Evolutionary conservation across 2,113 vertebrate genomes (phyloP), one percentile per base, ranked within the genome.

Genomic region (Hoplias malabaricus): DNA sequence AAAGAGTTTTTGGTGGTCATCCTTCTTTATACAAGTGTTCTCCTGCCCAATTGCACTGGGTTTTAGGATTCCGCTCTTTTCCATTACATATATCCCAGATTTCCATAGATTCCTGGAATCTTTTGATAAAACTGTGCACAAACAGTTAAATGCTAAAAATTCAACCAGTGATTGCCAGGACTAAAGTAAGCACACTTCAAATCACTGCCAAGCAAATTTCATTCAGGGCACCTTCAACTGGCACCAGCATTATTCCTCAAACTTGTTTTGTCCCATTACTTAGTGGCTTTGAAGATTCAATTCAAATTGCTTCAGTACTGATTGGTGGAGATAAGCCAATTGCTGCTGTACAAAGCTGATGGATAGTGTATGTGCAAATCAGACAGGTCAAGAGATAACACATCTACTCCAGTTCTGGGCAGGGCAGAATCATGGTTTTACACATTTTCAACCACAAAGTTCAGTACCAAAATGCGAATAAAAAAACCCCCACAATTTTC

Each of bases 181-280:
- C 31, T 21, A 69, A 59, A 80, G 36, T 27, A 31, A 54, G 21
- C 23, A 66, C 46, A 13, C 62, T 57, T 33, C 36, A 29, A 65
- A 54, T 61, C 5, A 36, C 79, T 62, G 83, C 54, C 42, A 78
- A 81, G 33, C 14, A 38, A 25, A 43, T 76, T 27, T 13, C 38
- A 80, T 19, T 40, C 46, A 12, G n/a, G 25, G 75, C 46, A 38
- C 29, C 40, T 23, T 31, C 23, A 19, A 5, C 31, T 40, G 61
- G 33, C 78, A 65, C 71, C n/a, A n/a, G n/a, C n/a, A n/a, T 61
- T 13, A 27, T 82, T 85, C 75, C 69, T 84, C 70, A 83, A 80
- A 16, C 78, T 82, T 82, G 50, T 68, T 79, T 62, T 81, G 29
- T 54, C 36, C 10, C 61, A 38, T 13, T 0, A 50, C 29, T 78